These are phyloP conservation scores for Xestia xanthographa DNA, from an alignment of 2,888 invertebrate genomes.

Conservation along the genomic window DNA sequence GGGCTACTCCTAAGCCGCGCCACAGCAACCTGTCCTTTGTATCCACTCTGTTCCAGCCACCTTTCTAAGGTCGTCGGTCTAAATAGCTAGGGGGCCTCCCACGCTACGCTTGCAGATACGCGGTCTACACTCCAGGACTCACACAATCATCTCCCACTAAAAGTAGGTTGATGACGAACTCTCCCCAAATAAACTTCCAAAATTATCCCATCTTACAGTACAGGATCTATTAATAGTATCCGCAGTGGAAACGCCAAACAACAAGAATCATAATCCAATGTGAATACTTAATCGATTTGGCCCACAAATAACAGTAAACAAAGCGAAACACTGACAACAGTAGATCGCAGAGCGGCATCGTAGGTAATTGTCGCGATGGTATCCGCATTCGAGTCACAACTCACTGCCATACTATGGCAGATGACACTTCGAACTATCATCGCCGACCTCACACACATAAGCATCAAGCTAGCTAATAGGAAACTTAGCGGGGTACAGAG, in stretches of 20 bases:
- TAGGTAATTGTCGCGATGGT: constrained; percentile 53
- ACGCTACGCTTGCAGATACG: not conserved
- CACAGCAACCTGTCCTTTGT: not conserved
- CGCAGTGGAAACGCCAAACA: constrained; percentile 20
- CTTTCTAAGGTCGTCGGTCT: not conserved
- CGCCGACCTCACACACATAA: constrained; percentile 26
- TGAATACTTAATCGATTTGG: constrained; percentile 37
- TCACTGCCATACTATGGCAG: not conserved
- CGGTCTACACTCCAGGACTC: not conserved
- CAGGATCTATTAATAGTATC: constrained; percentile 25
- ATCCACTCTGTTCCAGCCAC: not conserved
- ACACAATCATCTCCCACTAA: not conserved
- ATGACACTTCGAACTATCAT: constrained; percentile 16
- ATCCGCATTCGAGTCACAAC: constrained; percentile 54
- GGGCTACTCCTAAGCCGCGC: not conserved
- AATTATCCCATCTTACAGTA: constrained; percentile 17
- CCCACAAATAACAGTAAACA: constrained; percentile 54
- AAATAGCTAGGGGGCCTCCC: not conserved
- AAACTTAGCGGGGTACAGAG: constrained; percentile 18
- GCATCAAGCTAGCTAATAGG: not conserved
- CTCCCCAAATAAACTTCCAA: constrained; percentile 9
- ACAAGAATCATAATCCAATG: constrained; percentile 44
- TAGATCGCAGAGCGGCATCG: constrained; percentile 53
- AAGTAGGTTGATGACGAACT: constrained; percentile 9
- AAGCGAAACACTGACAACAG: constrained; percentile 41